Percentiles rank a stretch among this genome's conserved stretches.
phyloP scores from a whole-genome alignment of 2,113 vertebrate species.

The Microcebus tavaratra region DNA sequence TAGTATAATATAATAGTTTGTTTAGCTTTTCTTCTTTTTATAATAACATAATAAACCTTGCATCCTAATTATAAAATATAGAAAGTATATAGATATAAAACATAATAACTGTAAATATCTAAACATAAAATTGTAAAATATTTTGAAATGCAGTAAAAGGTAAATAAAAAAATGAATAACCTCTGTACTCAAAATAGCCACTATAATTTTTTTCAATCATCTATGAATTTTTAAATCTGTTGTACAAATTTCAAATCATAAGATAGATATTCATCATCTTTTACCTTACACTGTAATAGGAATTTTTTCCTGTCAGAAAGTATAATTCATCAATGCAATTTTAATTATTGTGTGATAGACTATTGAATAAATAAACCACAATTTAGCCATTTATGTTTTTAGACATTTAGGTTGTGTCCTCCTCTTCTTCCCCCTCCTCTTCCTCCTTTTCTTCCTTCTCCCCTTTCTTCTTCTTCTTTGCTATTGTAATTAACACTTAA shows the following conservation, averaged over 20 bases:
- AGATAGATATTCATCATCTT: background rate
- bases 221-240: background rate
- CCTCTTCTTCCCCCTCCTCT: background rate
- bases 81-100: background rate
- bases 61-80: background rate
- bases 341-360: background rate
- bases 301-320: background rate
- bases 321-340: background rate
- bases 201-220: background rate
- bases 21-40: background rate
- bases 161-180: background rate
- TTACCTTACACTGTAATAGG: background rate
- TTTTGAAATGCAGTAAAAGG: background rate
- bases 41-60: background rate
- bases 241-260: background rate
- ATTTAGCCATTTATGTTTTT: background rate
- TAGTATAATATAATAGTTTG: background rate
- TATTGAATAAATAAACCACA: background rate
- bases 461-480: background rate
- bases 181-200: background rate
- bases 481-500: background rate
- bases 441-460: background rate
- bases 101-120: background rate
- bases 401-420: background rate
- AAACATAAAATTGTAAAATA: background rate